A percentile compares a stretch with the other conserved stretches of the same genome.
These are phyloP conservation scores for Gambelia wislizenii DNA, from an alignment of 2,797 vertebrate species.

Conservation along the genomic window DNA sequence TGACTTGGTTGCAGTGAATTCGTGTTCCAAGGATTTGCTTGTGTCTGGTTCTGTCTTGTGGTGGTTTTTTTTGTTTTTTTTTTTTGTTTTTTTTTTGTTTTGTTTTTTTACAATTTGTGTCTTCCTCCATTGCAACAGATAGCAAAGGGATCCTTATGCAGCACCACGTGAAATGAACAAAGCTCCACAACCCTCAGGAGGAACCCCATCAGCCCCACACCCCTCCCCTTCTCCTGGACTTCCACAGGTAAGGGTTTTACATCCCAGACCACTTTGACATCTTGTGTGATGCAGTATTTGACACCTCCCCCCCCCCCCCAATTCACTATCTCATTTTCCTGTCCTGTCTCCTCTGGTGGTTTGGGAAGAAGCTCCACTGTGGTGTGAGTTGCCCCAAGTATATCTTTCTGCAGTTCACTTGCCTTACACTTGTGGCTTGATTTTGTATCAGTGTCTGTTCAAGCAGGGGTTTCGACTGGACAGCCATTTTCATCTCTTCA, in stretches of 20 bases:
- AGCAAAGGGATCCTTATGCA: constrained; percentile 92
- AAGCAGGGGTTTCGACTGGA: background rate
- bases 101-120: background rate
- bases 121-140: constrained; percentile 80
- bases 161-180: constrained; percentile 99
- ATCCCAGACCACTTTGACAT: background rate
- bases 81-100: too few relatives aligned
- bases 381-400: background rate
- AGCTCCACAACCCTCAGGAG: constrained; percentile 97
- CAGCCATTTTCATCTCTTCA: background rate
- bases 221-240: constrained; percentile 95
- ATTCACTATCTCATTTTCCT: background rate
- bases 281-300: too few relatives aligned
- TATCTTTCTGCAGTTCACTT: background rate
- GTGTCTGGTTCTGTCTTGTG: fast-evolving
- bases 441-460: background rate
- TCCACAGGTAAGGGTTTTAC: constrained; percentile 87
- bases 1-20: background rate
- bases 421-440: background rate
- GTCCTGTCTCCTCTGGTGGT: background rate
- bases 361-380: background rate
- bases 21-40: background rate
- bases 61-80: too few relatives aligned
- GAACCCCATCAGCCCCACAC: constrained; percentile 92
- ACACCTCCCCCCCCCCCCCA: background rate